Evolutionary conservation across 2,797 vertebrate species (phyloP), one percentile per base, ranked within the genome.

Genomic region (Fundulus diaphanus): DNA sequence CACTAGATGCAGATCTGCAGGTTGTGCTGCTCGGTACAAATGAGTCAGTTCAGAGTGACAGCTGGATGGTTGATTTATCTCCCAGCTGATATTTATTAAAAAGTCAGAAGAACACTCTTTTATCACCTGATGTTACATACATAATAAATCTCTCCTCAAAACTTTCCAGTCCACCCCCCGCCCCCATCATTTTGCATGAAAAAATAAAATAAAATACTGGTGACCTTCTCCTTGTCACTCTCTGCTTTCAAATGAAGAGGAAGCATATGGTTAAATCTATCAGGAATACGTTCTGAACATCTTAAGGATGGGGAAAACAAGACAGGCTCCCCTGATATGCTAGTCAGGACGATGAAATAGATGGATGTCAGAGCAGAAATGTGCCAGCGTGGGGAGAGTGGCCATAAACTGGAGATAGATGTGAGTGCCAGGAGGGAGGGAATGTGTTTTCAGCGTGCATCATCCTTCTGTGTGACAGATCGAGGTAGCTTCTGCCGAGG

Each of bases 391-490:
- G 78, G 52, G 80, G 63, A 88, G 90, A 88, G 88, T 83, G 85
- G 87, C 82, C 86, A 90, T 93, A 95, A 94, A 91, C 65, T 40
- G 72, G 73, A 94, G 94, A 95, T 94, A 84, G 89, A 95, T 95
- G 91, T 61, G 78, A 83, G 86, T 77, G 90, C 87, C 91, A 91
- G 67, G 13, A 82, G 84, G 81, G 87, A 89, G 87, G 85, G 84
- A 90, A 93, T 91, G 89, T 88, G 87, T 91, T 92, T 92, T 90
- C 92, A 90, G 81, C 87, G 88, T 88, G 87, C 84, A 90, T 92
- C 90, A 91, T 93, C 89, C 88, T 82, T 92, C 88, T 88, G 84
- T 84, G 68, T 93, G 92, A 94, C 90, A 92, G 90, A 86, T 79
- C 76, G 84, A 80, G 79, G 78, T 79, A 82, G 81, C 77, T 85